Evolutionary conservation across 1,140 invertebrate species (phyloP), one percentile per base, ranked within the genome.

Genomic region (Drosophila willistoni): DNA sequence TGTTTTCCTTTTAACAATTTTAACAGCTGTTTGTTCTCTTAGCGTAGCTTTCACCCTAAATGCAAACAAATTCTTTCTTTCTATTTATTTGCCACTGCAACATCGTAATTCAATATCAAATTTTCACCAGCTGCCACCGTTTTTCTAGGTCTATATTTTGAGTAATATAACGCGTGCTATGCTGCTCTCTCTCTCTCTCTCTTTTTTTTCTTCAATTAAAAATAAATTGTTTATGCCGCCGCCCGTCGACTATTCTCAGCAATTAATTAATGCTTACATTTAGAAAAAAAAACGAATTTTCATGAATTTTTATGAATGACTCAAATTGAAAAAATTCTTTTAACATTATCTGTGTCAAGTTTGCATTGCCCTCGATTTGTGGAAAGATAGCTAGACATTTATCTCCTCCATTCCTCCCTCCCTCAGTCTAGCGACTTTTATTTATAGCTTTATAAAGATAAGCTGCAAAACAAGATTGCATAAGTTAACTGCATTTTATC

Each of bases 191-290:
- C 12, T 39, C 36, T 39, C 19, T 22, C 2, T 19, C 19, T 19
- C 19, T 19, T 1, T 25, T 2, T 25, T 13, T 56, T 14, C n/a
- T 9, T 14, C 56, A 33, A 59, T 59, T 59, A 59, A 59, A 59
- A 59, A 12, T 59, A 36, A 59, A 59, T 59, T 59, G 56, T 59
- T 59, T 59, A 59, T 36, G 33, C 56, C 56, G 7, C 36, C n/a
- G 60, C 83, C 71, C 77, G 73, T 81, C 77, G 71, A 29, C 29
- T 74, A 57, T 70, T 71, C 65, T 57, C 71, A 60, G 68, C 70
- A 86, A 86, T 86, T 87, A 68, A 87, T 79, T 87, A 83, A 73
- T 87, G 79, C 83, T 83, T 77, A 83, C 68, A 87, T 62, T 70
- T 68, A 73, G 7, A 51, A 19, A 51, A 51, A 25, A 0, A 3